Evolutionary conservation across 2,797 vertebrate species (phyloP), one percentile per base, ranked within the genome.

Genomic region (Delichon dasypus): DNA sequence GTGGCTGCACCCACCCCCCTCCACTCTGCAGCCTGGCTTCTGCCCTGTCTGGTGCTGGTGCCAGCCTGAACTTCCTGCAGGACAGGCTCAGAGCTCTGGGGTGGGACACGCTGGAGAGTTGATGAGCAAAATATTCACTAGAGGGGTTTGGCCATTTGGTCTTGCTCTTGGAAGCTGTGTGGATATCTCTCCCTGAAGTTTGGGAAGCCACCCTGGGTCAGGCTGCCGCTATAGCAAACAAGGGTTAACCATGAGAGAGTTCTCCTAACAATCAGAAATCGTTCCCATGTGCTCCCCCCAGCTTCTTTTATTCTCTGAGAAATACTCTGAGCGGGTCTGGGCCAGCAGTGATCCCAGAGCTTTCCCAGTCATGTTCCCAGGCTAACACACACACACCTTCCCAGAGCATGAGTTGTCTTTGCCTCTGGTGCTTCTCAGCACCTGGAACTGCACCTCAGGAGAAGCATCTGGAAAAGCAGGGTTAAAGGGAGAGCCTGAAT

Each of bases 301-400:
- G 2, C 16, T 75, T 85, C 27, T 48, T 62, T 9, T 2, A 18
- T 36, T 40, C 18, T 44, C 55, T 34, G 50, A 88, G 53, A 67
- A 81, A 25, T 16, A 13, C 4, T 67, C 10, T 29, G 8, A 51
- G 22, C 71, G 64, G 64, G 2, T 36, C 29, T 1, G 0, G 36
- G 53, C 21, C 38, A 80, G 38, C n/a, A 65, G n/a, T 0, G 0
- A 84, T 23, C 47, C n/a, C 0, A 0, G 50, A 81, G 30, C 71
- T 81, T 65, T 83, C 36, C 42, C 11, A 13, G 8, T 7, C 7
- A 5, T 60, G 8, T 88, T 74, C 20, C 70, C 4, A 8, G 21
- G 38, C 30, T 74, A 60, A 34, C 54, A 55, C 54, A 61, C 58
- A 61, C 18, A 30, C 60, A 17, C 18, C 10, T 83, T 67, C 65